Evolutionary conservation across 2,797 vertebrate genomes (phyloP).

Genomic region (Poecilia velifera): DNA sequence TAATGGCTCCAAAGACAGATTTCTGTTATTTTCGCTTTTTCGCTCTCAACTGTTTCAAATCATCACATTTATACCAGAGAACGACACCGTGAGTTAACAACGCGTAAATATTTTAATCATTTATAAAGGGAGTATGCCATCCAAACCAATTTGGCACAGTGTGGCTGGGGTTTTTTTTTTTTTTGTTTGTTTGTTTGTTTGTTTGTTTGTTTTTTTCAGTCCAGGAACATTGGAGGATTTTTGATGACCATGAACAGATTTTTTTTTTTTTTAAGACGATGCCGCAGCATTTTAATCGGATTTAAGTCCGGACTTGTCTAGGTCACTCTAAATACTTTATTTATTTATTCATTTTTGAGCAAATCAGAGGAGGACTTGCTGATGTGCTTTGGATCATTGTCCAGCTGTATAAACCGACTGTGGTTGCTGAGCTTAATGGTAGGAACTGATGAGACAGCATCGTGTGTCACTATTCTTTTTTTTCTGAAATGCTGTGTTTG

Average conservation of each 20-base stretch:
- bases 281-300: neutral
- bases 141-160: neutral
- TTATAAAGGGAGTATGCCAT: neutral
- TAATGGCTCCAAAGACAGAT: neutral
- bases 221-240: neutral
- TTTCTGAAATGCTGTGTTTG: neutral
- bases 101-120: neutral
- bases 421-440: neutral
- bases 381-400: neutral
- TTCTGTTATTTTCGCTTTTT: neutral
- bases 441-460: neutral
- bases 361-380: neutral
- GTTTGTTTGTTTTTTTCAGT: no score
- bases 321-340: neutral
- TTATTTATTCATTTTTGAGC: neutral
- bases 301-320: neutral
- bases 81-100: neutral
- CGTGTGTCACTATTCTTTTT: neutral
- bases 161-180: no score
- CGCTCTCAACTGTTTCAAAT: neutral
- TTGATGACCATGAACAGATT: neutral
- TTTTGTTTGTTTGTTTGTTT: no score
- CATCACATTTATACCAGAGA: neutral
- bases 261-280: neutral
- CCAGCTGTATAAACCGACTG: neutral